Evolutionary conservation across 2,888 invertebrate genomes (phyloP).

Genomic region (Drosophila prolongata): DNA sequence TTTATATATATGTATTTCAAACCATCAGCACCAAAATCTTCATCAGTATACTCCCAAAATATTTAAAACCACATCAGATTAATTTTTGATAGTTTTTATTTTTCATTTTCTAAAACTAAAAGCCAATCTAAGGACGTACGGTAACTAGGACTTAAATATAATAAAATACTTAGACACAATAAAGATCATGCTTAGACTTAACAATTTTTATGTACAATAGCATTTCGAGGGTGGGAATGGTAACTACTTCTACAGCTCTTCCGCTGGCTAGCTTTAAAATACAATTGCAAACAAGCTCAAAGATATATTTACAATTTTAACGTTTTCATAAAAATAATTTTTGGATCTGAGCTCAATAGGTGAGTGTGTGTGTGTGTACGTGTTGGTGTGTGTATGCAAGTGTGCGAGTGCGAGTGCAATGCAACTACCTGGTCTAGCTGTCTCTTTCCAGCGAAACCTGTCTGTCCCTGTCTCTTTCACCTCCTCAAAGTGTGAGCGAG

Average conservation of each 20-base stretch:
- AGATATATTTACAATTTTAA: slow-evolving; percentile 42
- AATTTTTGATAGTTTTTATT: slow-evolving; percentile 52
- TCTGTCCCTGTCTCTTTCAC: slow-evolving; percentile 29
- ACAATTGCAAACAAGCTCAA: slow-evolving; percentile 37
- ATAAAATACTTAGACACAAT: slow-evolving; percentile 42
- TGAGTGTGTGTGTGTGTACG: slow-evolving; percentile 30
- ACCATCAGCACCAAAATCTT: too few relatives aligned
- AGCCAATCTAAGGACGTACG: slow-evolving; percentile 57
- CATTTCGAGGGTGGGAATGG: slow-evolving; percentile 40
- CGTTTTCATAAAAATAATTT: slow-evolving; percentile 61
- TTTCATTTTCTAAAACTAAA: slow-evolving; percentile 49
- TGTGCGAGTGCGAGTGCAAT: slow-evolving; percentile 29
- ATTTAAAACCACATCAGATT: background rate
- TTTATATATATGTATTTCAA: too few relatives aligned
- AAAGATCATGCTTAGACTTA: slow-evolving; percentile 59
- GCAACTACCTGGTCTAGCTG: slow-evolving; percentile 49
- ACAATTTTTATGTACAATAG: slow-evolving; percentile 64
- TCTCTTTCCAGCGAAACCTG: slow-evolving; percentile 22
- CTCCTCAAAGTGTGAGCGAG: slow-evolving; percentile 32
- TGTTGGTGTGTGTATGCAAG: slow-evolving; percentile 18
- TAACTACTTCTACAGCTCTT: slow-evolving; percentile 23
- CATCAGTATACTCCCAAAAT: background rate
- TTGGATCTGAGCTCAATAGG: slow-evolving; percentile 72
- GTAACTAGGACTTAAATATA: slow-evolving; percentile 48
- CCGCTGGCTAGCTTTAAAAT: slow-evolving; percentile 23